Base-by-base conservation (phyloP, 2,888 invertebrate species). In the Amphiduros pacificus region DNA sequence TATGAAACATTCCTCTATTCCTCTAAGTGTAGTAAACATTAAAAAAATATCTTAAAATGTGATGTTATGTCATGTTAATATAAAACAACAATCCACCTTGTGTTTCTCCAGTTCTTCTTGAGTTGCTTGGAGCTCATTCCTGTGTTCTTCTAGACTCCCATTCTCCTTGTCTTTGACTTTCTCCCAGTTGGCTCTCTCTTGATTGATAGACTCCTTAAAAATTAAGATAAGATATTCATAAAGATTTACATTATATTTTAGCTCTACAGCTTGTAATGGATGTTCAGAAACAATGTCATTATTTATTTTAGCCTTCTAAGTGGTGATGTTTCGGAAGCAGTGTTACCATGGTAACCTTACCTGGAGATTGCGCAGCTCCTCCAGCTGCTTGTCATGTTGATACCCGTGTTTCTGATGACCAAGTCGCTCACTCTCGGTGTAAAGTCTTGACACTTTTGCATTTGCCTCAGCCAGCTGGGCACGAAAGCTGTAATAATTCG, bases 281-380 rank as follows among this genome's bases (percentile, higher is more conserved):
- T n/a, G n/a, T n/a, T n/a, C n/a, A n/a, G n/a, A n/a, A n/a, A n/a
- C n/a, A n/a, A n/a, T n/a, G n/a, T n/a, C n/a, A n/a, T n/a, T n/a
- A n/a, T n/a, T n/a, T n/a, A n/a, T n/a, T n/a, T n/a, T n/a, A n/a
- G n/a, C n/a, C n/a, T n/a, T n/a, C n/a, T n/a, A n/a, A n/a, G n/a
- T n/a, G n/a, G n/a, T n/a, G n/a, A n/a, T n/a, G n/a, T n/a, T n/a
- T n/a, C n/a, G n/a, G n/a, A n/a, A n/a, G n/a, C n/a, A n/a, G n/a
- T n/a, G n/a, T n/a, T n/a, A n/a, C n/a, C n/a, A n/a, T n/a, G n/a
- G n/a, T n/a, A n/a, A 17, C 17, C 29, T 51, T 44, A 77, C 78
- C 83, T 95, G 94, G 66, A 94, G 85, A 84, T 94, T 94, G 0
- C 95, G 85, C 70, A 96, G 83, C 81, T 95, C 94, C 81, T 96